Percentiles rank a stretch among this genome's conserved stretches.
Conservation (phyloP, 2,797 vertebrate genomes). For the Octomys mimax region DNA sequence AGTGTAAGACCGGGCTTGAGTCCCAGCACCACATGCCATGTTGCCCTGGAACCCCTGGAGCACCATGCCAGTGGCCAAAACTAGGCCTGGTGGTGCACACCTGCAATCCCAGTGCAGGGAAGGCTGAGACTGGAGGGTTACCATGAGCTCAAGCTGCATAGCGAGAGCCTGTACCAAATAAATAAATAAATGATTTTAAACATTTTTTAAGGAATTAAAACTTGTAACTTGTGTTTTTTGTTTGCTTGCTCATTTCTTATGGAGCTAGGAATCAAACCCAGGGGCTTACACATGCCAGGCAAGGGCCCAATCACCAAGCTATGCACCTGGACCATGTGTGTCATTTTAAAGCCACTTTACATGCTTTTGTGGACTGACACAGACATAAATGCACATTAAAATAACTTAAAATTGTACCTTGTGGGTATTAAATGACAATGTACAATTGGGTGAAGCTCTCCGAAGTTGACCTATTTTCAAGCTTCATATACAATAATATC, state of each 20-base stretch:
- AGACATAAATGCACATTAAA: constrained; percentile 33
- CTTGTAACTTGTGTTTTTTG: background rate
- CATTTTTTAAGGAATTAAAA: background rate
- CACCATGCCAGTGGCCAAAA: too few relatives aligned
- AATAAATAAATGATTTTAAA: too few relatives aligned
- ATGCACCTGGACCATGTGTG: background rate
- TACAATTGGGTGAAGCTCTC: background rate
- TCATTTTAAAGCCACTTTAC: constrained; percentile 50
- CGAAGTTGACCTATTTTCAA: constrained; percentile 43
- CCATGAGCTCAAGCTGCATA: too few relatives aligned
- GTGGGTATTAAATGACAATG: constrained; percentile 30
- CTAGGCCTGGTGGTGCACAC: too few relatives aligned
- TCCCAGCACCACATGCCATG: too few relatives aligned
- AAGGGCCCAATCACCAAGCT: background rate
- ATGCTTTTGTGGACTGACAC: background rate
- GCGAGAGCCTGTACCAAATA: too few relatives aligned
- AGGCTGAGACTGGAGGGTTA: too few relatives aligned
- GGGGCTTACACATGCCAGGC: background rate
- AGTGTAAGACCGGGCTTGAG: too few relatives aligned
- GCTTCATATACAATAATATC: background rate
- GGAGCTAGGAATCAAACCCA: background rate
- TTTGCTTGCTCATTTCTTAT: background rate
- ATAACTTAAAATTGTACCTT: constrained; percentile 34
- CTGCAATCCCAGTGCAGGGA: too few relatives aligned
- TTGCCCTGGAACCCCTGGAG: too few relatives aligned